Evolutionary conservation across 64 coral and sea anemone species (phyloP).

Genomic region (Montipora sp.): DNA sequence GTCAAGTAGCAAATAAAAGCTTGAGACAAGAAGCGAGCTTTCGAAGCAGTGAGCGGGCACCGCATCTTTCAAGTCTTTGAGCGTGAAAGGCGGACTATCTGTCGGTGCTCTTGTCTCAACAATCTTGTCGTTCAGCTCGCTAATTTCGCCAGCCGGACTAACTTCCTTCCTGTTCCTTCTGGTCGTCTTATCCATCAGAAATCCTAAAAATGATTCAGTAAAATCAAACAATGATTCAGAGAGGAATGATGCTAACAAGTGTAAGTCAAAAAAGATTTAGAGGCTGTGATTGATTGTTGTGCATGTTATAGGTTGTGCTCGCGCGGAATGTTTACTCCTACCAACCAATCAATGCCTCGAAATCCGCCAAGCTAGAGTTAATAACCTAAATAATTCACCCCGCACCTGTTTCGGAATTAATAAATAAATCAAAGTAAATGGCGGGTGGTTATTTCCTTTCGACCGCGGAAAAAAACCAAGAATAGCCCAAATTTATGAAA

Average conservation of each 20-base stretch:
- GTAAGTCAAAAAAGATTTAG: slow-evolving; percentile 19
- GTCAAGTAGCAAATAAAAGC: slow-evolving; percentile 74
- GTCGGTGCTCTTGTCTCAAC: slow-evolving; percentile 2
- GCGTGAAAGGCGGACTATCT: slow-evolving; percentile 77
- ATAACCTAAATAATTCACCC: slow-evolving; percentile 48
- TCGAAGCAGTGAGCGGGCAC: slow-evolving; percentile 87
- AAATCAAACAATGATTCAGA: slow-evolving; percentile 5
- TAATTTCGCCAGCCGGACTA: background rate
- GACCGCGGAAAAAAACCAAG: slow-evolving; percentile 8
- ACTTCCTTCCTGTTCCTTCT: background rate
- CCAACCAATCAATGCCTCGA: slow-evolving; percentile 1
- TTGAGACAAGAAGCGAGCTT: slow-evolving; percentile 72
- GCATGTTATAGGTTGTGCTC: slow-evolving; percentile 19
- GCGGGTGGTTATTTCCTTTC: slow-evolving; percentile 49
- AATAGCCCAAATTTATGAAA: slow-evolving; percentile 15
- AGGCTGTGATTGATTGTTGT: slow-evolving; percentile 31
- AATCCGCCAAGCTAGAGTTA: slow-evolving; percentile 8
- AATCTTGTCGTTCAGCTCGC: too few species aligned
- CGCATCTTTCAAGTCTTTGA: slow-evolving; percentile 89
- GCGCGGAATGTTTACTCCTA: slow-evolving; percentile 4
- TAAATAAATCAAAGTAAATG: slow-evolving; percentile 58
- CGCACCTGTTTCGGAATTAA: slow-evolving; percentile 45
- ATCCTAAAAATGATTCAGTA: background rate
- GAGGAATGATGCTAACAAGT: background rate
- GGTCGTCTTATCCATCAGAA: background rate